phyloP scores from a whole-genome alignment of 2,113 vertebrate species.

The Arvicanthis niloticus region DNA sequence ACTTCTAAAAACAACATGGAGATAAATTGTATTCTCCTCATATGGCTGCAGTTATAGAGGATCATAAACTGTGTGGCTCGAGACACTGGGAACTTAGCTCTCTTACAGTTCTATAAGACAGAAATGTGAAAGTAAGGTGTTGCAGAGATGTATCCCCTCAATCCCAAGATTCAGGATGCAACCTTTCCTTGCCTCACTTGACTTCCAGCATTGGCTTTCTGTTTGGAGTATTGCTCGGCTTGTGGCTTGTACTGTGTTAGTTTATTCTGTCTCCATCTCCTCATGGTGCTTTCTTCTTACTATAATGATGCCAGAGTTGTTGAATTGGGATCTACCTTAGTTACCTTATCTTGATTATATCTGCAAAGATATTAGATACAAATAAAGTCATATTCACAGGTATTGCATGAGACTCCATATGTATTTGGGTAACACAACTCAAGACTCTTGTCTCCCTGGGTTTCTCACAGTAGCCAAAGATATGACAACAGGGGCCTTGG shows the following conservation, averaged over 20 bases:
- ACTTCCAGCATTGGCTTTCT: not conserved
- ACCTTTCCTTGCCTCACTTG: not conserved
- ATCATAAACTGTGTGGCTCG: not conserved
- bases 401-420: not conserved
- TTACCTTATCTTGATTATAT: not conserved
- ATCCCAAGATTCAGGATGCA: not conserved
- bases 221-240: not conserved
- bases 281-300: not conserved
- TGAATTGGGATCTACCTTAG: no score
- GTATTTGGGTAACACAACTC: not conserved
- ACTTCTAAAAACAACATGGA: not conserved
- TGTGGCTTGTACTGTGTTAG: not conserved
- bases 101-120: not conserved
- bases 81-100: not conserved
- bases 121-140: not conserved
- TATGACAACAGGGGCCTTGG: not conserved
- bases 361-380: not conserved
- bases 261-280: not conserved
- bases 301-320: not conserved
- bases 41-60: not conserved
- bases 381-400: not conserved
- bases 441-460: not conserved
- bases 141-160: accelerated
- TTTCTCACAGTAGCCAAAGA: not conserved
- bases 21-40: no score